Percentiles rank a stretch among this genome's conserved stretches.
phyloP scores from a whole-genome alignment of 2,888 invertebrate species.

The Opisthograptis luteolata region DNA sequence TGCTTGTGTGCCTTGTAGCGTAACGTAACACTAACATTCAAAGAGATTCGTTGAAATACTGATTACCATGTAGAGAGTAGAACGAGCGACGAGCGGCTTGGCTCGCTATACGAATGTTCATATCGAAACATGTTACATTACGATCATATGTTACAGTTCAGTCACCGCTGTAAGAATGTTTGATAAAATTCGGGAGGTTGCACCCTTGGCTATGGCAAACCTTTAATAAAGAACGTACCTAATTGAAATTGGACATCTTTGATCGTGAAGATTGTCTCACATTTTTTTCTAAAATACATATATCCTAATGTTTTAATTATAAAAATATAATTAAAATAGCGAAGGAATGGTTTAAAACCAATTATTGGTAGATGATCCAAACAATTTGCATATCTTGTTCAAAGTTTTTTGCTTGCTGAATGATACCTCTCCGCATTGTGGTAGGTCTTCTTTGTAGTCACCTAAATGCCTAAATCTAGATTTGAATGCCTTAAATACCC shows the following conservation, averaged over 20 bases:
- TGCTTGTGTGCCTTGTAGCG: too few species aligned
- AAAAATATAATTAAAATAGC: too few species aligned
- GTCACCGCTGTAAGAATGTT: too few species aligned
- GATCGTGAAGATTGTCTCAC: constrained; percentile 14
- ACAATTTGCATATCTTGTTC: constrained; percentile 1
- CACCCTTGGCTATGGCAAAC: constrained; percentile 25
- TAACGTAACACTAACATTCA: too few species aligned
- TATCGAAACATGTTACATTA: too few species aligned
- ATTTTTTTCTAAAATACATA: constrained; percentile 21
- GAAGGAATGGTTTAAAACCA: too few species aligned
- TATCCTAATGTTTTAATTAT: too few species aligned
- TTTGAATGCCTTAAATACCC: constrained; percentile 9
- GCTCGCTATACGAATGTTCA: too few species aligned
- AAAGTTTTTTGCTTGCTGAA: constrained; percentile 9
- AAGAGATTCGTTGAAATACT: too few species aligned
- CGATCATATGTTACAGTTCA: too few species aligned
- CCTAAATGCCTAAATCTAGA: constrained; percentile 20
- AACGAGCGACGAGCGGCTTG: too few species aligned
- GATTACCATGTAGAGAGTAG: too few species aligned
- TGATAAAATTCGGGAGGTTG: constrained; percentile 30
- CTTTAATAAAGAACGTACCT: constrained; percentile 20
- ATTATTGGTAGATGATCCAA: constrained; percentile 6
- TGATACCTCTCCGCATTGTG: constrained; percentile 16
- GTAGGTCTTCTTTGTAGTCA: constrained; percentile 26
- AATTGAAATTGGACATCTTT: constrained; percentile 9